phyloP scores from a whole-genome alignment of 2,113 vertebrate genomes.

The Cygnus atratus region DNA sequence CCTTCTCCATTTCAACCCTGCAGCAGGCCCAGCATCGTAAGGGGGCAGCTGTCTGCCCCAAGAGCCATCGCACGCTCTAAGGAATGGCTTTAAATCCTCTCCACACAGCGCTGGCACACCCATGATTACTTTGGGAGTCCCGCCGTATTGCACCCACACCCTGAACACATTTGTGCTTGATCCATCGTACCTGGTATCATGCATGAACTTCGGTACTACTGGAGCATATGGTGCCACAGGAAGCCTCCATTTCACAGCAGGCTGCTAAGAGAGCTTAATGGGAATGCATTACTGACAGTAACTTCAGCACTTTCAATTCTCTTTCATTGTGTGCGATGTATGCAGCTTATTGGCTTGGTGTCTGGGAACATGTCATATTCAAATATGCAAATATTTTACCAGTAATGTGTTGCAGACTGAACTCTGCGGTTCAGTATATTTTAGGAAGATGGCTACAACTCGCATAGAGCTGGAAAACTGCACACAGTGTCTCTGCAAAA shows the following conservation, averaged over 20 bases:
- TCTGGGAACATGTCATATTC: constrained; percentile 50
- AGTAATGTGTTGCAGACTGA: constrained; percentile 53
- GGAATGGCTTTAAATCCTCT: not conserved
- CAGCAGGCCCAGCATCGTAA: not conserved
- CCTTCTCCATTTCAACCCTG: not conserved
- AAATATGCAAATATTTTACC: constrained; percentile 33
- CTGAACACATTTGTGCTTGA: not conserved
- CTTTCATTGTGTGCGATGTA: constrained; percentile 22
- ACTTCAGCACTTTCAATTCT: constrained; percentile 9
- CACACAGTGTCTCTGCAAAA: not conserved
- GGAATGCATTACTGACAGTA: not conserved
- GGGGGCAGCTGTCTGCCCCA: not conserved
- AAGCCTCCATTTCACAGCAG: not conserved
- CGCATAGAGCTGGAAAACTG: not conserved
- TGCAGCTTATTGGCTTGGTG: constrained; percentile 18
- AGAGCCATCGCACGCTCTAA: accelerated
- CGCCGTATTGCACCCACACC: not conserved
- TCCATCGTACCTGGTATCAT: not conserved
- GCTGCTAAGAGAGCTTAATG: not conserved
- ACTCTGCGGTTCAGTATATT: constrained; percentile 3
- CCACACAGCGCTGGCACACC: not conserved
- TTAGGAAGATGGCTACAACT: constrained; percentile 25
- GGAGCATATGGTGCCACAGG: not conserved
- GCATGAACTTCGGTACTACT: not conserved
- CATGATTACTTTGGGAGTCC: not conserved